Evolutionary conservation across 2,113 vertebrate species (phyloP), one percentile per base, ranked within the genome.

Genomic region (Pelusios castaneus): DNA sequence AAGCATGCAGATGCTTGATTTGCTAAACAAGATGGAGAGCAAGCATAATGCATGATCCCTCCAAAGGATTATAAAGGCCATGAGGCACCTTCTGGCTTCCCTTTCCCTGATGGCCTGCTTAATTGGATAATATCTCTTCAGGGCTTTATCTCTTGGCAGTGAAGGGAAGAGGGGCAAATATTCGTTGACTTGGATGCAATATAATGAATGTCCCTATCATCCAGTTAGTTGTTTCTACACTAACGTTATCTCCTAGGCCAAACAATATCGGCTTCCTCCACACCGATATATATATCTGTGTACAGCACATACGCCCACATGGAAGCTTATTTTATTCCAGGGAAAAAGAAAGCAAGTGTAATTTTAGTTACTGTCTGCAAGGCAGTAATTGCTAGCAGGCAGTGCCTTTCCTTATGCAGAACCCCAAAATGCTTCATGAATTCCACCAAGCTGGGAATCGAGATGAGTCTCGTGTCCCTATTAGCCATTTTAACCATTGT

Each of bases 41-140:
- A 70, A 70, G 91, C 73, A 43, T 63, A 88, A 88, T 76, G 41
- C 87, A 90, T 67, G 47, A 89, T 87, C 91, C 63, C 85, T 94
- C 92, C 85, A 8, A 77, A 60, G 75, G 51, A 88, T 29, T 60
- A 31, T 31, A 55, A 55, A 54, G 0, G 58, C 25, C 19, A 70
- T 41, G 67, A 82, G 94, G 89, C 54, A 93, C 58, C 80, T 89
- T 95, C 80, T 58, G 54, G 13, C 92, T 88, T 95, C 86, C 55
- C 54, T 89, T 88, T 91, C 85, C 88, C 58, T 84, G 84, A 70
- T 47, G 89, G 87, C 73, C 63, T 89, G 43, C 29, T 58, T 93
- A 92, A 89, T 86, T 88, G 85, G 63, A 76, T 54, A 38, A 63
- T 38, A 58, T 22, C 67, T 38, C 67, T 19, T 70, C 83, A 81